Evolutionary conservation across 2,797 vertebrate genomes (phyloP).

Genomic region (Microctenopoma lineatum): DNA sequence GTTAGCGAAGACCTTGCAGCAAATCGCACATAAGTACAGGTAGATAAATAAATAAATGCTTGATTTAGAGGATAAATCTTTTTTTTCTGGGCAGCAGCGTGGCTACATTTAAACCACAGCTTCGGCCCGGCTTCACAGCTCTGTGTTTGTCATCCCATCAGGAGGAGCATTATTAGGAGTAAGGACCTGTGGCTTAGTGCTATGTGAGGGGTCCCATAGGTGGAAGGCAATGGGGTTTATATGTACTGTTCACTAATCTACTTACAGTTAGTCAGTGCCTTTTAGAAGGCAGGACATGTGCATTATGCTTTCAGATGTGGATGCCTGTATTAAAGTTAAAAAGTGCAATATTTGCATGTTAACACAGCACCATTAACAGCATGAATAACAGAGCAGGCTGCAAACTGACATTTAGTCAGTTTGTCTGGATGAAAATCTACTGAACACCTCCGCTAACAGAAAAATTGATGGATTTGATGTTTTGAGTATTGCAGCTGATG

Average conservation of each 20-base stretch:
- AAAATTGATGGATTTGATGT: neutral
- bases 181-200: conserved; percentile 7
- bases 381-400: neutral
- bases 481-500: no score
- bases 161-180: neutral
- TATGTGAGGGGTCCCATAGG: neutral
- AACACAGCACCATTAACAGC: no score
- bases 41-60: conserved; percentile 59
- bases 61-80: conserved; percentile 46
- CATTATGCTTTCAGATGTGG: no score
- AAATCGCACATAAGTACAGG: conserved; percentile 28
- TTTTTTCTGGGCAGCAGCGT: neutral
- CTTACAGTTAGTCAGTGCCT: neutral
- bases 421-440: no score
- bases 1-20: conserved; percentile 47
- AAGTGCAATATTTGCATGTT: no score
- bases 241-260: neutral
- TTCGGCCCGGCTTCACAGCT: neutral
- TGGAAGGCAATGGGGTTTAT: neutral
- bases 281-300: no score
- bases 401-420: neutral
- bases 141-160: conserved; percentile 10
- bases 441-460: no score
- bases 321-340: neutral
- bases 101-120: neutral